Base-by-base conservation (phyloP, 64 coral and sea anemone genomes). In the Acropora yongei region DNA sequence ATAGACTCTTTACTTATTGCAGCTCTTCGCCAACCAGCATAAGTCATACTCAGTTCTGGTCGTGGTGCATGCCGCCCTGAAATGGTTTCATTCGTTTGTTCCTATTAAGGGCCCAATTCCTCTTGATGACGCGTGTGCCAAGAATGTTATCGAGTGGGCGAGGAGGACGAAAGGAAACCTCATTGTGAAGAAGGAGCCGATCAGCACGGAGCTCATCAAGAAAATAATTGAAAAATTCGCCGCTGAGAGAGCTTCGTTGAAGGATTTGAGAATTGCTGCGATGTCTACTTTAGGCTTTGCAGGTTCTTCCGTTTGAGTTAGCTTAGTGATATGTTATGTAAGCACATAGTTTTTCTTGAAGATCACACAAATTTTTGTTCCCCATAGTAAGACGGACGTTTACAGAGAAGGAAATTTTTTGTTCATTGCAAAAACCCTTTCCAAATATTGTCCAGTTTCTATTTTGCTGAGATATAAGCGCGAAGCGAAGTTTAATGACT, bases 371-470 rank as follows among this genome's bases (percentile, higher is more conserved):
- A 53, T 53, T 53, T 0, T 53, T 53, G 50, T 53, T 53, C 50
- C 50, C 50, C 0, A 53, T 53, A 53, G 50, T 53, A 53, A 53
- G 50, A 53, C 50, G 50, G 66, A 91, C 60, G 63, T 91, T 73
- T 91, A 91, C 42, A 57, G 89, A 19, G 78, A 91, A 82, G 78
- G 89, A 43, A 82, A 91, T 82, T 57, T 63, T 47, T 66, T 82
- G 61, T 91, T 69, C 67, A 91, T 91, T 71, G 47, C 46, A 13
- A 16, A 49, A 20, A 46, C 48, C n/a, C 18, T 53, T 57, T 81
- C 79, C 30, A 91, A 68, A 80, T 91, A 82, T 82, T 91, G 89
- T 91, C 89, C 78, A 77, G 89, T 91, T 58, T 79, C 44, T 91
- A 18, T 91, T 81, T 72, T 77, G 71, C 50, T 19, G 16, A 91